Conservation (phyloP, 2,888 invertebrate genomes). For the Pseudanteris insignis region DNA sequence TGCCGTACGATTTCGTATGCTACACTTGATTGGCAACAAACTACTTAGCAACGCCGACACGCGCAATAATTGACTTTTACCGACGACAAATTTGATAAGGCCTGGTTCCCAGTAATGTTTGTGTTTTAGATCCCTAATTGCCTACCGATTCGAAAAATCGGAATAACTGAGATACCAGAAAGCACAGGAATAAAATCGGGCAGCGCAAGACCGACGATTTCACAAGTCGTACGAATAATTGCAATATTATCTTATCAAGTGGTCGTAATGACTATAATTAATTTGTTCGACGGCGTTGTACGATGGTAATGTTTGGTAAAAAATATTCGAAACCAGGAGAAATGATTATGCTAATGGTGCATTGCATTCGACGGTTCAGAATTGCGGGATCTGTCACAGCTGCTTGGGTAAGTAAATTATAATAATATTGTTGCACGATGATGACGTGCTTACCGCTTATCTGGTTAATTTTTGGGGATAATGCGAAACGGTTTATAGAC, state of each 20-base stretch:
- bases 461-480: slow-evolving; percentile 1
- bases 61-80: slow-evolving; percentile 32
- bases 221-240: slow-evolving; percentile 31
- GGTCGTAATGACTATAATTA: slow-evolving; percentile 42
- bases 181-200: slow-evolving; percentile 16
- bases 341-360: slow-evolving; percentile 37
- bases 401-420: slow-evolving; percentile 20
- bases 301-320: slow-evolving; percentile 16
- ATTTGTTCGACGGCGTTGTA: slow-evolving; percentile 27
- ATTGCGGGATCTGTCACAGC: slow-evolving; percentile 2
- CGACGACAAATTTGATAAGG: slow-evolving; percentile 16
- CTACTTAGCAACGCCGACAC: slow-evolving; percentile 16
- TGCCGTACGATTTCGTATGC: no score
- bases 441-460: not conserved
- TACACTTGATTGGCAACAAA: slow-evolving; percentile 19
- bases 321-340: slow-evolving; percentile 26
- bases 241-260: slow-evolving; percentile 36
- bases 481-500: no score
- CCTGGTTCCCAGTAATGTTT: slow-evolving; percentile 11
- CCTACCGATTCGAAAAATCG: not conserved
- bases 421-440: slow-evolving; percentile 22
- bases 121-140: slow-evolving; percentile 19
- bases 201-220: slow-evolving; percentile 17
- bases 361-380: slow-evolving; percentile 12
- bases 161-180: slow-evolving; percentile 10